phyloP scores from a whole-genome alignment of 2,888 invertebrate species.

The Drosophila buzzatii region DNA sequence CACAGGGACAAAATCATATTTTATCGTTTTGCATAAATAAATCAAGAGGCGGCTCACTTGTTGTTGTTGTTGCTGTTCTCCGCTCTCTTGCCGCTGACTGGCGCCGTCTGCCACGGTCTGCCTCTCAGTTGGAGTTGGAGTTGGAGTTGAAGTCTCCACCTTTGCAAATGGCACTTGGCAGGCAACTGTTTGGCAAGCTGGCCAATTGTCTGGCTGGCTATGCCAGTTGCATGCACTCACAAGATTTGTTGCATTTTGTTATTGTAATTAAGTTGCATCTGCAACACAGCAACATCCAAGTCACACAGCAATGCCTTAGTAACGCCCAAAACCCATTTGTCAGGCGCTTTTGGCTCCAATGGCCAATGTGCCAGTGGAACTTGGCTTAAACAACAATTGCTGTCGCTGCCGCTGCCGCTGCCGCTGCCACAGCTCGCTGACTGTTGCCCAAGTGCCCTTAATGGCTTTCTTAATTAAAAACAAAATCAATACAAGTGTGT shows the following conservation, averaged over 20 bases:
- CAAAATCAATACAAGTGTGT: conserved; percentile 69
- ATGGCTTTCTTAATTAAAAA: conserved; percentile 82
- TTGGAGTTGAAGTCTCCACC: conserved; percentile 7
- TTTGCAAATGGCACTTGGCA: conserved; percentile 36
- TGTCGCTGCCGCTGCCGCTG: background rate
- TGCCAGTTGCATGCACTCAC: conserved; percentile 48
- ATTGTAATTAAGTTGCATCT: conserved; percentile 78
- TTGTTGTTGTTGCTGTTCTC: conserved; percentile 31
- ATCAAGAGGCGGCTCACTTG: conserved; percentile 68
- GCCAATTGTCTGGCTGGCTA: conserved; percentile 72
- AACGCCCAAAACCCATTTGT: conserved; percentile 63
- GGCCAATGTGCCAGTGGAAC: conserved; percentile 52
- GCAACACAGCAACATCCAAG: conserved; percentile 32
- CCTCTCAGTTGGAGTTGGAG: conserved; percentile 1
- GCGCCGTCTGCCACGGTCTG: conserved; percentile 61
- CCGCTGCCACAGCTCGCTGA: conserved; percentile 8
- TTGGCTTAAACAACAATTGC: conserved; percentile 15
- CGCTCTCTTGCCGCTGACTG: conserved; percentile 49
- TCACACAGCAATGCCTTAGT: conserved; percentile 47
- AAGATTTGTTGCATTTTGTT: conserved; percentile 70
- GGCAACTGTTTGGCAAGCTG: conserved; percentile 49
- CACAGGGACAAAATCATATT: conserved; percentile 74
- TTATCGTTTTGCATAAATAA: conserved; percentile 77
- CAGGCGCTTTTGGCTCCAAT: conserved; percentile 48
- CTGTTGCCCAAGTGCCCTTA: conserved; percentile 63